Evolutionary conservation across 2,797 vertebrate genomes (phyloP).

Genomic region (Sebastes cheni): DNA sequence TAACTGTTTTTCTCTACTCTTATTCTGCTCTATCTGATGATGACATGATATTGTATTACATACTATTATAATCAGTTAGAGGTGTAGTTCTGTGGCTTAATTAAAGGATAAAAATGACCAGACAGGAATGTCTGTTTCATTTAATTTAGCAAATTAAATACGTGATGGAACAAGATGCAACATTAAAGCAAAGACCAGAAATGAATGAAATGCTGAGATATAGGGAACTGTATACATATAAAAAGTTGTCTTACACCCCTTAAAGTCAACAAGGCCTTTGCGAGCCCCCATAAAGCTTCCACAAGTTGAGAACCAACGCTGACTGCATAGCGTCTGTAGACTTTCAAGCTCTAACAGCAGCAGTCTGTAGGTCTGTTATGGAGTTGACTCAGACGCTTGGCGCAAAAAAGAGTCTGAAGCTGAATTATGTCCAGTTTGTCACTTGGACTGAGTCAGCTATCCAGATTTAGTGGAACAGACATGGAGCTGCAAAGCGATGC

Average conservation of each 20-base stretch:
- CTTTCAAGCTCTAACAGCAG: not conserved
- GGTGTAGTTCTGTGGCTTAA: not conserved
- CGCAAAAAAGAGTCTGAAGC: not conserved
- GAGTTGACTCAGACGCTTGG: not conserved
- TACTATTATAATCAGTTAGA: not conserved
- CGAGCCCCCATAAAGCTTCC: too few relatives aligned
- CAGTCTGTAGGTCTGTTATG: not conserved
- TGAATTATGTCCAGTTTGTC: not conserved
- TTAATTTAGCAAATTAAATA: too few relatives aligned
- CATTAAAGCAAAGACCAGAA: too few relatives aligned
- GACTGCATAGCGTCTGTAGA: not conserved
- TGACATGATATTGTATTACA: not conserved
- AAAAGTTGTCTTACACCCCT: too few relatives aligned
- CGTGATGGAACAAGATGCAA: too few relatives aligned
- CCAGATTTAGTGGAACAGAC: not conserved
- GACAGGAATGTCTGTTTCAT: not conserved
- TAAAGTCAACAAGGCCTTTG: too few relatives aligned
- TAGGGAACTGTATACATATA: too few relatives aligned
- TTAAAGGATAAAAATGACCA: not conserved
- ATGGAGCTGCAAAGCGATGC: not conserved
- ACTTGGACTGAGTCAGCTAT: conserved; percentile 1
- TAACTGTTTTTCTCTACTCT: not conserved
- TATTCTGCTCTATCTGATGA: not conserved
- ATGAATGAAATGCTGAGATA: too few relatives aligned
- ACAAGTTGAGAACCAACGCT: too few relatives aligned